Evolutionary conservation across 2,113 vertebrate genomes (phyloP).

Genomic region (Hippoglossus stenolepis): DNA sequence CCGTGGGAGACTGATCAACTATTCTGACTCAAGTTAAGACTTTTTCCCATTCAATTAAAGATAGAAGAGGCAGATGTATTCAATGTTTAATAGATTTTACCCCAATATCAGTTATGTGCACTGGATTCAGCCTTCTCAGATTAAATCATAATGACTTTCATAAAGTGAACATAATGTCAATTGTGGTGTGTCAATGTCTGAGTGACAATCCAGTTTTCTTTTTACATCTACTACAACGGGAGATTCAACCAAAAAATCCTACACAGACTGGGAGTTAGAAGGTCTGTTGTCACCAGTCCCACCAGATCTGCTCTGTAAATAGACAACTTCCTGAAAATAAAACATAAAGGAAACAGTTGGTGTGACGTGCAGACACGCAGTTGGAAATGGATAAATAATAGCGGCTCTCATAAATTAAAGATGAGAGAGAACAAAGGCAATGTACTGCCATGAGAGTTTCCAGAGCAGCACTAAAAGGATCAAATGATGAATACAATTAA

Average conservation of each 20-base stretch:
- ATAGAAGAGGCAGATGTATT: not conserved
- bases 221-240: not conserved
- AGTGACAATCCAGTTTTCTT: not conserved
- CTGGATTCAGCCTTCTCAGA: not conserved
- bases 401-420: conserved; percentile 62
- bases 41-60: conserved; percentile 22
- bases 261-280: not conserved
- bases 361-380: conserved; percentile 19
- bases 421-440: conserved; percentile 66
- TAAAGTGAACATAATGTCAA: no score
- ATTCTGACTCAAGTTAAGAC: conserved; percentile 30
- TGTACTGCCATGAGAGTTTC: conserved; percentile 37
- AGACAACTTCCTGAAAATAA: conserved; percentile 46
- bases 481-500: conserved; percentile 35
- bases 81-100: not conserved
- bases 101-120: not conserved
- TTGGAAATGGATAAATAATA: conserved; percentile 64
- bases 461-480: conserved; percentile 34
- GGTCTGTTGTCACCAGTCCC: conserved; percentile 49
- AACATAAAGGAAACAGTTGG: conserved; percentile 2
- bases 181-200: not conserved
- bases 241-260: not conserved
- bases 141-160: not conserved
- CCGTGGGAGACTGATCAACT: conserved; percentile 28
- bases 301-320: conserved; percentile 42